Evolutionary conservation across 2,113 vertebrate genomes (phyloP), one percentile per base, ranked within the genome.

Genomic region (Ahaetulla prasina): DNA sequence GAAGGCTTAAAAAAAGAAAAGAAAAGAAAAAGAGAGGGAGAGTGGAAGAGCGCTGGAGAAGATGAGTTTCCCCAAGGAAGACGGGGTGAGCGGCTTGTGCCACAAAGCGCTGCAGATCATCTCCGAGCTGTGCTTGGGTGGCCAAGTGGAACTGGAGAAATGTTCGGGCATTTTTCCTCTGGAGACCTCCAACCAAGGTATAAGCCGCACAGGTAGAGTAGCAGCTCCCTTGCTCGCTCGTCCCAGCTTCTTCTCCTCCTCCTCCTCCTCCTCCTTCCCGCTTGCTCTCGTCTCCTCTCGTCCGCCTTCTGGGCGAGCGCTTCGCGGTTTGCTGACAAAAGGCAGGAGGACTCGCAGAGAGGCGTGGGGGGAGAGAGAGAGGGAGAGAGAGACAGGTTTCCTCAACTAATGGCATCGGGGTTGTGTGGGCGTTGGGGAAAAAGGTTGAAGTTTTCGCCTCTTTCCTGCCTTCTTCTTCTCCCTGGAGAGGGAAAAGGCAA

Each of bases 41-140:
- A 22, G 43, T 74, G 88, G 60, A 39, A 30, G 6, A 7, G 27
- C 1, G 27, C 30, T 22, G 54, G 7, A 9, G 88, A 92, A 88
- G 47, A 99, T 99, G 99, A 98, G 98, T 96, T 98, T 98, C 97
- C 97, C 97, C 89, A 95, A 97, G 94, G 98, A 99, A 96, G 98
- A 99, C 98, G 97, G 98, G 90, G 96, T 98, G 96, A 98, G 98
- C 97, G 98, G 98, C 97, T 95, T 99, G 97, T 99, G 99, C 98
- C 98, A 99, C 93, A 98, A 98, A 97, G 99, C 99, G 92, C 98
- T 99, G 94, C 98, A 99, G 94, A 99, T 99, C 96, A 98, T 99
- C 85, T 98, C 98, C 88, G 99, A 99, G 97, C 98, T 99, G 80
- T 99, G 99, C 96, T 98, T 99, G 89, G 97, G 98, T 39, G 99